Conservation (phyloP, 2,888 invertebrate genomes). For the Frankliniella fusca region DNA sequence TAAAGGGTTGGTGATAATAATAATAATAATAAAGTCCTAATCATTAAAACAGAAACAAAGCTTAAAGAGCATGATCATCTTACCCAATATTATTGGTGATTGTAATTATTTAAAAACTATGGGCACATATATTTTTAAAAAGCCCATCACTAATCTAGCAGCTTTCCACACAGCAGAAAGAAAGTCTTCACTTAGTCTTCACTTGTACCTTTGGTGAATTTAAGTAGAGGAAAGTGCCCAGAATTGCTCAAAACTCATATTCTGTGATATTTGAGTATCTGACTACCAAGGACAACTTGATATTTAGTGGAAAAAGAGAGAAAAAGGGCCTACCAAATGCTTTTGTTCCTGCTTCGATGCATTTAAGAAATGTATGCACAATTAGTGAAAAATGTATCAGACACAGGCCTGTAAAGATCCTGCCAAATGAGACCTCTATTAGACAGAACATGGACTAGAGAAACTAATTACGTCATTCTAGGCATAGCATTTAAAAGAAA, state of each 20-base stretch:
- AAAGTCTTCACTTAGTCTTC: not conserved
- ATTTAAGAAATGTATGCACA: not conserved
- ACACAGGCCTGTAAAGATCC: not conserved
- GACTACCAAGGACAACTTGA: not conserved
- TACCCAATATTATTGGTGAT: too few relatives aligned
- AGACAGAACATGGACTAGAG: conserved; percentile 26
- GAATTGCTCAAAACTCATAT: not conserved
- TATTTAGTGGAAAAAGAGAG: not conserved
- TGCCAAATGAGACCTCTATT: not conserved
- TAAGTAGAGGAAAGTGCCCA: not conserved
- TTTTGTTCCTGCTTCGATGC: not conserved
- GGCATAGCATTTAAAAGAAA: not conserved
- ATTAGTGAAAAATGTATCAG: not conserved
- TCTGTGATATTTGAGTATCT: too few relatives aligned
- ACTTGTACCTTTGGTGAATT: conserved; percentile 1
- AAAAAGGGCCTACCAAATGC: not conserved
- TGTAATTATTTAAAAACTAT: too few relatives aligned
- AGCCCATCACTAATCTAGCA: too few relatives aligned
- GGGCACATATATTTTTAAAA: too few relatives aligned
- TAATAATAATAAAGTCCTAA: too few relatives aligned
- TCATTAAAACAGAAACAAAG: too few relatives aligned
- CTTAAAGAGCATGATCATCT: too few relatives aligned
- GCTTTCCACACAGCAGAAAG: too few relatives aligned
- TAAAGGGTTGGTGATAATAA: too few relatives aligned
- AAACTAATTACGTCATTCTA: conserved; percentile 8